Percentiles rank a stretch among this genome's conserved stretches.
Evolutionary conservation across 2,113 vertebrate genomes (phyloP).

Genomic region (Amazona vittata): DNA sequence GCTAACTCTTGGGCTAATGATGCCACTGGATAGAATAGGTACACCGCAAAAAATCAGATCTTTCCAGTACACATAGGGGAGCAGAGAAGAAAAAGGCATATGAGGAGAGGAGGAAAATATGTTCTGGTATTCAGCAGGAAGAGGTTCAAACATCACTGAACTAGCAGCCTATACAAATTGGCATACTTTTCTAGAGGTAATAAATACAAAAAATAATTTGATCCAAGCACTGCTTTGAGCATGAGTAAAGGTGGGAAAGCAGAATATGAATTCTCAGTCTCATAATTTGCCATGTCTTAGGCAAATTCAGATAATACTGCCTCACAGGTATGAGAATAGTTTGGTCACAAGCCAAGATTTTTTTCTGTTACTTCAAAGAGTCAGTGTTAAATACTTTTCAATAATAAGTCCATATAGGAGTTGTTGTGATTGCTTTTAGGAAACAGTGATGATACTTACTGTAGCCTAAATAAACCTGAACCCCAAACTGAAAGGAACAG

Average conservation of each 20-base stretch:
- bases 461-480: not conserved
- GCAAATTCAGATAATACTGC: not conserved
- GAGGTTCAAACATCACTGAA: not conserved
- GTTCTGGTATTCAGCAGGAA: not conserved
- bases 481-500: not conserved
- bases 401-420: not conserved
- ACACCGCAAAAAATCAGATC: not conserved
- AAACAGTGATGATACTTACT: not conserved
- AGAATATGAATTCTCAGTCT: not conserved
- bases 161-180: not conserved
- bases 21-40: not conserved
- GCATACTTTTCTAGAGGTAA: not conserved
- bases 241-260: not conserved
- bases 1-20: not conserved
- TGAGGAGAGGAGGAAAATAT: not conserved
- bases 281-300: not conserved
- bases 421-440: not conserved
- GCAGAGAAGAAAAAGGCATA: not conserved
- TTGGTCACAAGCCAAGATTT: fast-evolving
- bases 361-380: not conserved
- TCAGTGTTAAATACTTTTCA: not conserved
- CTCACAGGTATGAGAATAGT: not conserved
- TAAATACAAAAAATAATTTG: not conserved
- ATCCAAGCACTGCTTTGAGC: not conserved
- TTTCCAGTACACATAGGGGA: not conserved